A percentile compares a stretch with the other conserved stretches of the same genome.
Conservation (phyloP, 2,888 invertebrate species). For the Pilophorus perplexus region DNA sequence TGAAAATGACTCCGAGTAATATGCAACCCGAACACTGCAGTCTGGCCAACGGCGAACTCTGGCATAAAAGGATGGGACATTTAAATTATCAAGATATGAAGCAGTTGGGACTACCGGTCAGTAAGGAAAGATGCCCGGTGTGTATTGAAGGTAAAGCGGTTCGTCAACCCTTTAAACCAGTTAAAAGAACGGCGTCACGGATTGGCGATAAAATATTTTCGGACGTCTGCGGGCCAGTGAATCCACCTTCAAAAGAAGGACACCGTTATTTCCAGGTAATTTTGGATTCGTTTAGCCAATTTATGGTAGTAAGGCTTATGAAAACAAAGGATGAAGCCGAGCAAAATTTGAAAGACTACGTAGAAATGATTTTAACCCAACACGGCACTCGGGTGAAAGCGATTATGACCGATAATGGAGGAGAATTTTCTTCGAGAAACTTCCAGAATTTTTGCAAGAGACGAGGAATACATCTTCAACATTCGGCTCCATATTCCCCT, state of each 20-base stretch:
- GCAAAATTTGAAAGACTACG: constrained; percentile 6
- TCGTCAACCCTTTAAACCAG: no score
- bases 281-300: neutral
- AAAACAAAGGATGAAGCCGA: constrained; percentile 12
- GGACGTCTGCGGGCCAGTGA: constrained; percentile 1
- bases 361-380: neutral
- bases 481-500: no score
- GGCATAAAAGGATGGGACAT: no score
- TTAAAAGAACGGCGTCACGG: neutral
- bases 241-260: neutral
- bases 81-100: no score
- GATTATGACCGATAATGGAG: no score
- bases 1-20: no score
- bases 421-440: constrained; percentile 32
- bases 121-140: neutral
- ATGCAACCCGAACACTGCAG: no score
- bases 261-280: neutral
- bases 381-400: constrained; percentile 23
- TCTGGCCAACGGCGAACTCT: no score
- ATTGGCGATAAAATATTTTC: constrained; percentile 8
- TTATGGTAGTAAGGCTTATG: neutral
- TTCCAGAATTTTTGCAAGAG: constrained; percentile 45
- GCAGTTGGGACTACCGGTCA: constrained; percentile 7
- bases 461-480: no score
- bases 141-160: neutral